phyloP scores from a whole-genome alignment of 2,797 vertebrate genomes.

The Mus spretus region DNA sequence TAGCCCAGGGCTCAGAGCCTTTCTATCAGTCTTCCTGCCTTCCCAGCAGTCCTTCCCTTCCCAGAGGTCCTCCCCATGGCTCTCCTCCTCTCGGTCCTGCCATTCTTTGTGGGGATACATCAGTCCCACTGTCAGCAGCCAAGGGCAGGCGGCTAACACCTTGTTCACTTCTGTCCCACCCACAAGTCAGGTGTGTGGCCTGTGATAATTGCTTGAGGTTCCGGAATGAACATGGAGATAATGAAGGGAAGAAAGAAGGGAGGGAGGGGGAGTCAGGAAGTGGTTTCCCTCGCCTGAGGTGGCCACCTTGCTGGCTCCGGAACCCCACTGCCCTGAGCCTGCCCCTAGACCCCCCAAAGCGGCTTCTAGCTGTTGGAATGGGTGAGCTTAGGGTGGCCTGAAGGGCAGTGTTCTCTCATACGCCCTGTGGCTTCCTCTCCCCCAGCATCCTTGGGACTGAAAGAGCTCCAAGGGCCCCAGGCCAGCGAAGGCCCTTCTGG shows the following conservation, averaged over 20 bases:
- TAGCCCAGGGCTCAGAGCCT: too few species aligned
- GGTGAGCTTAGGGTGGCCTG: too few species aligned
- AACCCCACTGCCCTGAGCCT: neutral
- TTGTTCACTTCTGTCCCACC: neutral
- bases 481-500: neutral
- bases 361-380: neutral
- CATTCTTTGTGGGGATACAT: neutral
- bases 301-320: neutral
- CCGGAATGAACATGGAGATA: neutral
- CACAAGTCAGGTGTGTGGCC: neutral
- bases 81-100: neutral
- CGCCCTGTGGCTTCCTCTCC: neutral
- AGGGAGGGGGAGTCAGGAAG: neutral
- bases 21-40: neutral
- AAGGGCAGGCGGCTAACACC: fast-evolving
- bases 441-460: neutral
- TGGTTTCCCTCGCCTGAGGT: neutral
- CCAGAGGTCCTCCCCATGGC: neutral
- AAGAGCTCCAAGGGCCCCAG: neutral
- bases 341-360: neutral
- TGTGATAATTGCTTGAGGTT: neutral
- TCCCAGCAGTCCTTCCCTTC: neutral
- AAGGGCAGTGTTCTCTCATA: too few species aligned
- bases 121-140: neutral
- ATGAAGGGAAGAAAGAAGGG: neutral